Evolutionary conservation across 2,888 invertebrate genomes (phyloP).

Genomic region (Leucozona laternaria): DNA sequence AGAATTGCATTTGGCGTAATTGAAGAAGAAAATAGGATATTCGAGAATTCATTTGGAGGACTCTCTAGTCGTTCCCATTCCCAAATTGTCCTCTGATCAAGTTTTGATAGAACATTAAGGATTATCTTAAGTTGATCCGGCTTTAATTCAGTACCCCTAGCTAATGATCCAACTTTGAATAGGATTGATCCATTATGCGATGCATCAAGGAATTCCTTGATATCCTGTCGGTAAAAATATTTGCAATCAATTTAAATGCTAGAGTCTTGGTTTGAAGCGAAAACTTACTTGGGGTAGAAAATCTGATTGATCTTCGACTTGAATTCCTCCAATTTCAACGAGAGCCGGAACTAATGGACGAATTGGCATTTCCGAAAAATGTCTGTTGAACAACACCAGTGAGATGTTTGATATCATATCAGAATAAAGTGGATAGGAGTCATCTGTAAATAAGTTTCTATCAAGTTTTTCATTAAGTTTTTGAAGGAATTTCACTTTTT

Average conservation of each 20-base stretch:
- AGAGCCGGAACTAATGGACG: constrained; percentile 80
- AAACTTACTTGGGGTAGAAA: constrained; percentile 76
- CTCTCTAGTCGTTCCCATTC: constrained; percentile 87
- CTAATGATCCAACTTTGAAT: constrained; percentile 84
- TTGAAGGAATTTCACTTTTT: neutral
- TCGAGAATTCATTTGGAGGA: neutral
- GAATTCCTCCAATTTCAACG: constrained; percentile 82
- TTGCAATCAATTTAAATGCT: neutral
- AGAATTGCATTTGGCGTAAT: constrained; percentile 34
- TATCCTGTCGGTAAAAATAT: constrained; percentile 79
- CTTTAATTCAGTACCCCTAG: constrained; percentile 83
- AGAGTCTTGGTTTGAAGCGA: neutral
- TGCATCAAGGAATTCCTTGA: constrained; percentile 81
- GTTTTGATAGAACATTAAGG: constrained; percentile 85
- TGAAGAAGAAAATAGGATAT: constrained; percentile 8
- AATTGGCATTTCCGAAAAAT: constrained; percentile 80
- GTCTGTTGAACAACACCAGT: constrained; percentile 80
- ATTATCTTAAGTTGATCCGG: constrained; percentile 84
- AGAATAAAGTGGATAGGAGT: constrained; percentile 77
- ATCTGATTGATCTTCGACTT: constrained; percentile 78
- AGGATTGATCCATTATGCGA: constrained; percentile 83
- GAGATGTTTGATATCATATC: constrained; percentile 78
- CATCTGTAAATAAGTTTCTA: constrained; percentile 76
- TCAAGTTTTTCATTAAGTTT: constrained; percentile 22
- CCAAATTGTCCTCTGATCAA: constrained; percentile 88